A percentile compares a stretch with the other conserved stretches of the same genome.
Conservation (phyloP, 2,113 vertebrate species). For the Malaclemys terrapin region DNA sequence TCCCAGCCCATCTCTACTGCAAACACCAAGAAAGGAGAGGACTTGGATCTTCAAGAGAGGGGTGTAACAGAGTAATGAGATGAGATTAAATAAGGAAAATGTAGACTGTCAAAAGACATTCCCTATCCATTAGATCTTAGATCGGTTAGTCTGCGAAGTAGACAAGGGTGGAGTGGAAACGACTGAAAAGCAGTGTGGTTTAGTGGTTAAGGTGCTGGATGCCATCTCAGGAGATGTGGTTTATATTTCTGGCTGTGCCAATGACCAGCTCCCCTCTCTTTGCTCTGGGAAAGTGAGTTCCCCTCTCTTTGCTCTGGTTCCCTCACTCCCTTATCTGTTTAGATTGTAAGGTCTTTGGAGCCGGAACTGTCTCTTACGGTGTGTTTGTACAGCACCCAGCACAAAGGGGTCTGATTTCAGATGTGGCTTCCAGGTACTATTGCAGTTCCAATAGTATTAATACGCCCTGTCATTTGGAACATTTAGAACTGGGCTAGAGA, state of each 20-base stretch:
- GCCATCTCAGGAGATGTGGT: not conserved
- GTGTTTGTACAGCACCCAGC: not conserved
- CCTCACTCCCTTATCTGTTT: not conserved
- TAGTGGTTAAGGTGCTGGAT: not conserved
- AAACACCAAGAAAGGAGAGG: not conserved
- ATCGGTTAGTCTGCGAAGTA: not conserved
- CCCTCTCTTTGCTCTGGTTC: not conserved
- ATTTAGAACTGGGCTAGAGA: not conserved
- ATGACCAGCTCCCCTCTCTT: not conserved
- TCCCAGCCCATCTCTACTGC: accelerated
- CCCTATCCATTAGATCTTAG: not conserved
- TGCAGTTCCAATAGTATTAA: not conserved
- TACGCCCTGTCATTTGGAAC: not conserved
- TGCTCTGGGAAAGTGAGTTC: accelerated
- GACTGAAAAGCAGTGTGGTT: not conserved
- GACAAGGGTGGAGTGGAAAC: not conserved
- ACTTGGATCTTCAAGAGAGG: not conserved
- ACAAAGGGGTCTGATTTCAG: not conserved
- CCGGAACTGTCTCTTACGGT: not conserved
- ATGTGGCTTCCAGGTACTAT: not conserved
- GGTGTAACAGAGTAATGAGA: not conserved
- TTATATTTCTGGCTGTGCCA: not conserved
- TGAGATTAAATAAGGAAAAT: not conserved
- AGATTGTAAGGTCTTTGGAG: not conserved
- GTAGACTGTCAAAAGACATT: conserved; percentile 6